phyloP scores from a whole-genome alignment of 2,888 invertebrate genomes.

The Diadegma fenestrale region DNA sequence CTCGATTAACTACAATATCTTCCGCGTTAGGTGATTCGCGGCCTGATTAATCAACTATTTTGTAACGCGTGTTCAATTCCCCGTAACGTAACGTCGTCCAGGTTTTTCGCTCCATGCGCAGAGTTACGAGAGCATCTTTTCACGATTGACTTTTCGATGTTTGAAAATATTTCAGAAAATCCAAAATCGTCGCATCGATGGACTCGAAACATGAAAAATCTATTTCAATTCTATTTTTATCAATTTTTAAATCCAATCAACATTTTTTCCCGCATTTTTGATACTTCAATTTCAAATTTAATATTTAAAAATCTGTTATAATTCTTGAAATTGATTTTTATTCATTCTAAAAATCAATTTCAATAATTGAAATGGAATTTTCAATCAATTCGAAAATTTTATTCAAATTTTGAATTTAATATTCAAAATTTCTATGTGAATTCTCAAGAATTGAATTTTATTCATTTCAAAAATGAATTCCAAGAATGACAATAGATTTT shows the following conservation, averaged over 20 bases:
- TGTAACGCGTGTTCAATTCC: constrained; percentile 40
- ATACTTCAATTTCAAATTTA: too few relatives aligned
- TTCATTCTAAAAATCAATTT: not conserved
- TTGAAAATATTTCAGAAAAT: not conserved
- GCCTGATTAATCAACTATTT: constrained; percentile 24
- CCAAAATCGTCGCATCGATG: not conserved
- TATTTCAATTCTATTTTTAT: too few relatives aligned
- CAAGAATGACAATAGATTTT: not conserved
- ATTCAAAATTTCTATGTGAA: too few relatives aligned
- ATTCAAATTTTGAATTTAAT: too few relatives aligned
- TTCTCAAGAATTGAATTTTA: too few relatives aligned
- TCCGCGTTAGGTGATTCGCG: constrained; percentile 63
- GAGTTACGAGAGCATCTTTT: not conserved
- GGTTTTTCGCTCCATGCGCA: not conserved
- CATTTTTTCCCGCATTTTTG: too few relatives aligned
- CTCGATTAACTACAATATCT: constrained; percentile 66
- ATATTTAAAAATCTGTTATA: too few relatives aligned
- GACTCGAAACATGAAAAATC: not conserved
- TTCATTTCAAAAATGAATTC: too few relatives aligned
- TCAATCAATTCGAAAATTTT: too few relatives aligned
- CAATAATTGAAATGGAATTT: too few relatives aligned
- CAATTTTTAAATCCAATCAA: too few relatives aligned
- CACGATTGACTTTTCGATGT: too few relatives aligned
- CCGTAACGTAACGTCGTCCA: not conserved
- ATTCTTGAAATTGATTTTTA: not conserved